Conservation (phyloP, 2,888 invertebrate genomes). For the Adineta ricciae region DNA sequence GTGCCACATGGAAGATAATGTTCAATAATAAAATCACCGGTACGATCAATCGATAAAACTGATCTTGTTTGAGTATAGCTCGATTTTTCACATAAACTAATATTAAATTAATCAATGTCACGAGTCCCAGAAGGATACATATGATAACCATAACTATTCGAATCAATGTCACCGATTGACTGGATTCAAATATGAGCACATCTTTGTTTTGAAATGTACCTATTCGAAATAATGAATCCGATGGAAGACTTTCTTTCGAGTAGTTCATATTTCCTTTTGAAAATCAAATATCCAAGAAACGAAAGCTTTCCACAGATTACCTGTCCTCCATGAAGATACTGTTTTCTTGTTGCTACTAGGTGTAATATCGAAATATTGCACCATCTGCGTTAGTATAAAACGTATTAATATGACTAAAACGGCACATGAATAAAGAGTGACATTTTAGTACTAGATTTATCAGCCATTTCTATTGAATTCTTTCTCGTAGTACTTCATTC, state of each 20-base stretch:
- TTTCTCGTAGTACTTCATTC: too few relatives aligned
- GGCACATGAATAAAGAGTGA: too few relatives aligned
- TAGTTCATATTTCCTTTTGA: too few relatives aligned
- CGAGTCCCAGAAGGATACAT: not conserved
- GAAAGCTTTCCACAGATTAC: too few relatives aligned
- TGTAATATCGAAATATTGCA: too few relatives aligned
- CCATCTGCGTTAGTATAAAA: too few relatives aligned
- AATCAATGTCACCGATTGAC: not conserved
- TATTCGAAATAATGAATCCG: not conserved
- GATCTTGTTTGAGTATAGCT: not conserved
- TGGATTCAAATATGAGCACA: not conserved
- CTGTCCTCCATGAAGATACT: too few relatives aligned
- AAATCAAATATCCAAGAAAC: too few relatives aligned
- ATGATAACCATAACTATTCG: not conserved
- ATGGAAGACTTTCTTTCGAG: not conserved
- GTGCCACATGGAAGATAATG: not conserved
- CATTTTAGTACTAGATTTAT: too few relatives aligned
- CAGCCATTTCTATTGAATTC: too few relatives aligned
- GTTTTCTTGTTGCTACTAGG: too few relatives aligned
- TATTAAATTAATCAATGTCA: not conserved
- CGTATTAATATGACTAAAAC: too few relatives aligned
- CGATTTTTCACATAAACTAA: not conserved
- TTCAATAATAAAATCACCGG: not conserved
- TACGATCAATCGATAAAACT: not conserved
- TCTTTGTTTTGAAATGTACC: not conserved